phyloP scores from a whole-genome alignment of 2,888 invertebrate genomes.

The Drosophila paramelanica region DNA sequence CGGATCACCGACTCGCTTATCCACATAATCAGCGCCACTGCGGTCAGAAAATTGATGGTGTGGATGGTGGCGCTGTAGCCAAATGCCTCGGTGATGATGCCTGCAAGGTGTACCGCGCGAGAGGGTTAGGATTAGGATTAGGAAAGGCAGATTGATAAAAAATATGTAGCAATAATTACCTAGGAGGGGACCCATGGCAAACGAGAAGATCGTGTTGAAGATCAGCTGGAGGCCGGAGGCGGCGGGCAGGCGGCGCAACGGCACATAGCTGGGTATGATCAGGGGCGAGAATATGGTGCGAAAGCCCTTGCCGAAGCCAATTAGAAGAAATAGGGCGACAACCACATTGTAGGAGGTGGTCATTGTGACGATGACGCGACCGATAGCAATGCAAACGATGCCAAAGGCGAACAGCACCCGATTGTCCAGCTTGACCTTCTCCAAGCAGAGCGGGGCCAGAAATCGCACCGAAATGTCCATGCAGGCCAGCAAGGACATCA shows the following conservation, averaged over 20 bases:
- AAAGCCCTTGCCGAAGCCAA: slow-evolving; percentile 90
- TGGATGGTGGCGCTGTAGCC: slow-evolving; percentile 80
- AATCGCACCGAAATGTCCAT: slow-evolving; percentile 89
- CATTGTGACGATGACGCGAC: slow-evolving; percentile 83
- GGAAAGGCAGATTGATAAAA: no score
- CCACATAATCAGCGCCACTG: slow-evolving; percentile 76
- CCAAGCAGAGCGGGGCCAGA: slow-evolving; percentile 88
- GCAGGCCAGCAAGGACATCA: slow-evolving; percentile 89
- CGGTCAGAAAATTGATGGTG: slow-evolving; percentile 74
- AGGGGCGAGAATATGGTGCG: slow-evolving; percentile 91
- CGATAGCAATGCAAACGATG: slow-evolving; percentile 86
- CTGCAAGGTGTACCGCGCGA: slow-evolving; percentile 49
- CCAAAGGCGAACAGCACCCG: slow-evolving; percentile 89
- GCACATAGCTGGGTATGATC: slow-evolving; percentile 90
- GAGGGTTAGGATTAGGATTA: no score
- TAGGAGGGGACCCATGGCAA: slow-evolving; percentile 88
- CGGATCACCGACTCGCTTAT: slow-evolving; percentile 70
- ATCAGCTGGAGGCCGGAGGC: slow-evolving; percentile 90
- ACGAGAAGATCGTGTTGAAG: slow-evolving; percentile 88
- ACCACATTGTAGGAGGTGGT: slow-evolving; percentile 86
- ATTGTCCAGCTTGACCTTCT: slow-evolving; percentile 89
- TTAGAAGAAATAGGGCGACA: slow-evolving; percentile 87
- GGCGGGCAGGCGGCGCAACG: slow-evolving; percentile 89
- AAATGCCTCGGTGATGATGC: slow-evolving; percentile 75
- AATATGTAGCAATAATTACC: slow-evolving; percentile 85